Evolutionary conservation across 2,113 vertebrate genomes (phyloP).

Genomic region (Xerus inauris): DNA sequence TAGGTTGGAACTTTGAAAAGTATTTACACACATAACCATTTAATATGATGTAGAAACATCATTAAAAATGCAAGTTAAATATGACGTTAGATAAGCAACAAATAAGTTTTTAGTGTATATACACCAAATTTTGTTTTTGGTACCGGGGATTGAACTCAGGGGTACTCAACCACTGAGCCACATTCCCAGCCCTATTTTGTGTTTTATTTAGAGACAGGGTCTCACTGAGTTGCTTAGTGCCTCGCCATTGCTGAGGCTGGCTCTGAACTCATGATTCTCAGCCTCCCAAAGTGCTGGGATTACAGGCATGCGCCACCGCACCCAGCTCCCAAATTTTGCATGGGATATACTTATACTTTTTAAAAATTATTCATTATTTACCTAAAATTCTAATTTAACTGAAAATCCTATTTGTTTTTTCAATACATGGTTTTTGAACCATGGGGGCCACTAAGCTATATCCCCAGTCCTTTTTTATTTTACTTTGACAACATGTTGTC

Average conservation of each 20-base stretch:
- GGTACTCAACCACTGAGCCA: no score
- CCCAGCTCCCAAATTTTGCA: conserved; percentile 27
- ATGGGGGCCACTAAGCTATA: not conserved
- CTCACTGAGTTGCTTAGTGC: no score
- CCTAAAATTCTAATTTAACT: conserved; percentile 42
- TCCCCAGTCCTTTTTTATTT: not conserved
- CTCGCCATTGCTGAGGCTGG: no score
- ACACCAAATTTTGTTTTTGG: no score
- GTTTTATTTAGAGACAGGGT: no score
- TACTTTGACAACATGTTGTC: not conserved
- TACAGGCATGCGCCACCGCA: no score
- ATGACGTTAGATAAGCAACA: not conserved
- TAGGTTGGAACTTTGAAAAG: not conserved
- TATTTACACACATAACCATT: not conserved
- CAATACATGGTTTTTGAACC: not conserved
- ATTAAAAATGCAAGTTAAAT: not conserved
- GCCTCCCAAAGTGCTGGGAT: no score
- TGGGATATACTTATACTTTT: not conserved
- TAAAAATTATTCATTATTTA: not conserved
- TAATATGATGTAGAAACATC: not conserved
- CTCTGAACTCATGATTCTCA: no score
- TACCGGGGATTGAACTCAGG: no score
- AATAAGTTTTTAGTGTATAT: not conserved
- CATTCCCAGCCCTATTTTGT: no score
- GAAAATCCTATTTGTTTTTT: not conserved